These are phyloP conservation scores for Lepidocyrtinus sp. DNA, from an alignment of 2,888 invertebrate genomes.

Conservation along the genomic window DNA sequence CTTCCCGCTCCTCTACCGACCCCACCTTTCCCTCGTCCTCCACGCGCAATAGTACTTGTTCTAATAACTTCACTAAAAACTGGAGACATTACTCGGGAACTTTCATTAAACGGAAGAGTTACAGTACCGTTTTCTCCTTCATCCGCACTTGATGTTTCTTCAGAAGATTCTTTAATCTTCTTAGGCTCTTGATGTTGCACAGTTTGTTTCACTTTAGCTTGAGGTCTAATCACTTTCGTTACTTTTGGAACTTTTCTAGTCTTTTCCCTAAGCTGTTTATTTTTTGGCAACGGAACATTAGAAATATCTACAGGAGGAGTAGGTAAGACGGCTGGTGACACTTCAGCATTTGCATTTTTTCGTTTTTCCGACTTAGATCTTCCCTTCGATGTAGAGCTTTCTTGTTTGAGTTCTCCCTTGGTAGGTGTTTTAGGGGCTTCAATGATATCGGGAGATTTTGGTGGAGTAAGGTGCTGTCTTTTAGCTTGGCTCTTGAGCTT, in stretches of 20 bases:
- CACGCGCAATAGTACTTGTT: constrained; percentile 31
- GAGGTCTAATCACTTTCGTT: too few relatives aligned
- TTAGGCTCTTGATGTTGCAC: constrained; percentile 30
- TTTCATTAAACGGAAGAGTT: constrained; percentile 40
- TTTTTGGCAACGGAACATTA: background rate
- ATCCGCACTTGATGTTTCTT: constrained; percentile 56
- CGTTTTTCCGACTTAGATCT: constrained; percentile 46
- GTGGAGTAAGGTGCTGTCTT: constrained; percentile 19
- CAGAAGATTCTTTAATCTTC: constrained; percentile 42
- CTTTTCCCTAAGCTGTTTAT: constrained; percentile 10
- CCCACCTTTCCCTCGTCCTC: constrained; percentile 34
- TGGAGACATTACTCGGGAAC: constrained; percentile 53
- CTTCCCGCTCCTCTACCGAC: constrained; percentile 23
- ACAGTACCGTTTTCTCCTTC: constrained; percentile 59
- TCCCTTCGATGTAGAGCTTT: background rate
- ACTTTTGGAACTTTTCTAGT: constrained; percentile 32
- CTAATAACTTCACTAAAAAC: constrained; percentile 60
- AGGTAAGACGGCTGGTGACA: background rate
- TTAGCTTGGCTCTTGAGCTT: constrained; percentile 11
- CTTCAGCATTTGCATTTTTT: constrained; percentile 42
- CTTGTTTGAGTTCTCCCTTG: constrained; percentile 35
- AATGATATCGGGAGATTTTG: constrained; percentile 60
- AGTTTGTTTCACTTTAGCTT: constrained; percentile 12
- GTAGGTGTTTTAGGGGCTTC: constrained; percentile 41
- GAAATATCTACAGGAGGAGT: constrained; percentile 14